A percentile compares a stretch with the other conserved stretches of the same genome.
Evolutionary conservation across 2,113 vertebrate genomes (phyloP).

Genomic region (Sebastes fasciatus): DNA sequence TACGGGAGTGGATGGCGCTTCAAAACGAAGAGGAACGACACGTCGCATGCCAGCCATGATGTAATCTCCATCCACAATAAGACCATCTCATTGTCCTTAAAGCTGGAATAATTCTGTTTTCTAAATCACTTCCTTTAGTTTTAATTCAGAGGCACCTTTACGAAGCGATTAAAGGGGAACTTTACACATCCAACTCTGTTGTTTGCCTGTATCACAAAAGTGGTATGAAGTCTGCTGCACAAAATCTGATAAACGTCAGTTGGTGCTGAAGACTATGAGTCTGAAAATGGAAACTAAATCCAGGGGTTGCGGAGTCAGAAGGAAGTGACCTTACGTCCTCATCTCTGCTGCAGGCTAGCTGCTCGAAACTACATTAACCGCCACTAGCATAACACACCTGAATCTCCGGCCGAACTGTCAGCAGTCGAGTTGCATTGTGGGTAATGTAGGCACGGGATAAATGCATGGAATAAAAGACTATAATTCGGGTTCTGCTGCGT

Average conservation of each 20-base stretch:
- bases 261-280: not conserved
- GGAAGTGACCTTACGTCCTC: not conserved
- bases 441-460: too few species aligned
- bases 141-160: not conserved
- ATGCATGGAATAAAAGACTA: too few species aligned
- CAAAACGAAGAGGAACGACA: not conserved
- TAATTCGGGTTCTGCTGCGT: not conserved
- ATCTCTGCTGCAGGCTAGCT: too few species aligned
- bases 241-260: not conserved
- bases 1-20: not conserved
- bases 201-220: too few species aligned
- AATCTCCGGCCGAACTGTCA: not conserved
- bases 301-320: not conserved
- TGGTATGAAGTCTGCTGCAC: not conserved
- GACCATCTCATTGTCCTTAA: conserved; percentile 33
- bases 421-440: not conserved
- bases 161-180: not conserved
- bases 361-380: not conserved
- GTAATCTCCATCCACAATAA: conserved; percentile 33
- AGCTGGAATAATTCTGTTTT: conserved; percentile 10
- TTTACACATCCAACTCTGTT: too few species aligned
- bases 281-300: not conserved
- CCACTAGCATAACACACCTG: not conserved
- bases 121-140: conserved; percentile 14
- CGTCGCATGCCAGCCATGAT: conserved; percentile 19